Conservation (phyloP, 2,888 invertebrate genomes). For the Apamea monoglypha region DNA sequence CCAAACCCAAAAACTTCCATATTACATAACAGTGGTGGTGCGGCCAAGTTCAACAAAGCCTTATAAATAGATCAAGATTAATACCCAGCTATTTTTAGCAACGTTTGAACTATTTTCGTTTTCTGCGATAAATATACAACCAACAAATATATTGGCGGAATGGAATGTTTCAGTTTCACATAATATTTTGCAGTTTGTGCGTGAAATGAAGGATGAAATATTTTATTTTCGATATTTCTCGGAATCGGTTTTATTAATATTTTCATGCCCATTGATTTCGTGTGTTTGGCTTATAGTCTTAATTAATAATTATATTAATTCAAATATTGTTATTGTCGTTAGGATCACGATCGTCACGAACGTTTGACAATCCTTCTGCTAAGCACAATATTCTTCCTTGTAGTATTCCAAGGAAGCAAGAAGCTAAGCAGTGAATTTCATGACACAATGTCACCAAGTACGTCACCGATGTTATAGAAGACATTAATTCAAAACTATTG, state of each 20-base stretch:
- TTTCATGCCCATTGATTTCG: not conserved
- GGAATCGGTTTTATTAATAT: not conserved
- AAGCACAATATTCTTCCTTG: not conserved
- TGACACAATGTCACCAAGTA: not conserved
- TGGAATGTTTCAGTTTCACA: constrained; percentile 40
- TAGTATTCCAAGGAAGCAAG: not conserved
- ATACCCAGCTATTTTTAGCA: constrained; percentile 60
- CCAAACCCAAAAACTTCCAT: constrained; percentile 48
- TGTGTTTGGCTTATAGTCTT: not conserved
- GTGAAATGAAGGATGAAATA: not conserved
- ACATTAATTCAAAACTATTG: not conserved
- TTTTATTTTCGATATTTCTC: not conserved
- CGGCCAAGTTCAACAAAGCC: constrained; percentile 57
- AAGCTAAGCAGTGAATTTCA: not conserved
- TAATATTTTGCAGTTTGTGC: constrained; percentile 26
- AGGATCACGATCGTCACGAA: not conserved
- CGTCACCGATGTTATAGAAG: not conserved
- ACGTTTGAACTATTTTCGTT: constrained; percentile 61
- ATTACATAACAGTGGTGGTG: constrained; percentile 21
- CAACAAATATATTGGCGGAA: constrained; percentile 33
- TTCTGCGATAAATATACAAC: constrained; percentile 48
- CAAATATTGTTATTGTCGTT: not conserved
- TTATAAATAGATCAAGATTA: constrained; percentile 65
- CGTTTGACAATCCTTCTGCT: too few relatives aligned
- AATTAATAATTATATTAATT: not conserved